Percentiles rank a stretch among this genome's conserved stretches.
These are phyloP conservation scores for Hedya salicella DNA, from an alignment of 2,888 invertebrate species.

Conservation along the genomic window DNA sequence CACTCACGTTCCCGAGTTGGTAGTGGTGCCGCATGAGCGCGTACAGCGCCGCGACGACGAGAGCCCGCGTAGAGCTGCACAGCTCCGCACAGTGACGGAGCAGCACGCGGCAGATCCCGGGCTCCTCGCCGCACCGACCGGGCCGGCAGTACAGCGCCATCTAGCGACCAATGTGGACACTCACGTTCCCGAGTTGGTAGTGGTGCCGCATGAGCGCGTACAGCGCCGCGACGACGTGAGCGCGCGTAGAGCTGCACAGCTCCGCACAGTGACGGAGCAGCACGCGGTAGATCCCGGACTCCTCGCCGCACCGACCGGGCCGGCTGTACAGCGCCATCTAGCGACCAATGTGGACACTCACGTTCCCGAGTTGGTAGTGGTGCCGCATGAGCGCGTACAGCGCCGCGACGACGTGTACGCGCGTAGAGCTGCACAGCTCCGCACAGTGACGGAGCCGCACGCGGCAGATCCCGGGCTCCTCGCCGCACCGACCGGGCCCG, in stretches of 20 bases:
- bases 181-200: constrained; percentile 97
- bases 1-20: no score
- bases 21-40: no score
- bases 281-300: no score
- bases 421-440: no score
- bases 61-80: no score
- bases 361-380: constrained; percentile 98
- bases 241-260: constrained; percentile 92
- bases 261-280: no score
- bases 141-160: constrained; percentile 45
- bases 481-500: constrained; percentile 77
- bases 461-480: no score
- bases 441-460: no score
- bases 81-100: no score
- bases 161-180: constrained; percentile 57
- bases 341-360: constrained; percentile 87
- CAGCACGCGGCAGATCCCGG: no score
- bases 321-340: constrained; percentile 64
- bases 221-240: constrained; percentile 97
- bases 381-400: constrained; percentile 98
- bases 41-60: no score
- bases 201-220: constrained; percentile 98
- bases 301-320: constrained; percentile 97
- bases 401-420: constrained; percentile 85
- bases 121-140: no score